Base-by-base conservation (phyloP, 2,888 invertebrate genomes). In the Pristionchus mayeri region DNA sequence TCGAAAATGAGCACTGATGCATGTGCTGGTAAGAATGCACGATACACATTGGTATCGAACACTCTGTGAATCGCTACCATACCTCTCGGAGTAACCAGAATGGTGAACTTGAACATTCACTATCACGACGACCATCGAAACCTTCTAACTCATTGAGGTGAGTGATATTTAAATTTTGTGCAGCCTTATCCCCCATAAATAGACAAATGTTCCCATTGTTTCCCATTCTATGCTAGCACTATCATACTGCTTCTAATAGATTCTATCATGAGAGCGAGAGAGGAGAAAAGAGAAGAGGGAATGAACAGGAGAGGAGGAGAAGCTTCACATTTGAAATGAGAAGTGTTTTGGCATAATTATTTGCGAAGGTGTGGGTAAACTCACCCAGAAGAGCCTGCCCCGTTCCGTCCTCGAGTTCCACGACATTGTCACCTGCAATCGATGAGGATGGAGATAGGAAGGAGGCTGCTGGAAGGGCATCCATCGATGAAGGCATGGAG, bases 331-430 rank as follows among this genome's bases (percentile, higher is more conserved):
- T 48, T 16, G 50, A 50, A 48, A 50, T 50, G 30, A 78, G 24
- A 2, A 50, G 50, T 30, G 76, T 27, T 16, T 40, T 50, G 13
- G 30, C 50, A 50, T 78, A 27, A 48, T 78, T 34, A 40, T 40
- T 40, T 16, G 24, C n/a, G 40, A 63, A 37, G 34, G 63, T 63
- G 63, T 16, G 63, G 18, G 11, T 13, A 16, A 63, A 88, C 89
- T 85, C 85, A 89, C 89, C 90, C 71, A 92, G 88, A 21, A 92
- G 89, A 37, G 92, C 91, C 80, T 92, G 91, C 57, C 89, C 90
- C 13, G 91, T 90, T 85, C 92, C 91, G 85, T 92, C 92, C 85
- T 91, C 91, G 67, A 87, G 87, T 86, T 87, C 88, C 50, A 87
- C 87, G 80, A 86, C 86, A 71, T 87, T 87, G 86, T 87, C 89